phyloP scores from a whole-genome alignment of 2,888 invertebrate genomes.

The Eupeodes luniger region DNA sequence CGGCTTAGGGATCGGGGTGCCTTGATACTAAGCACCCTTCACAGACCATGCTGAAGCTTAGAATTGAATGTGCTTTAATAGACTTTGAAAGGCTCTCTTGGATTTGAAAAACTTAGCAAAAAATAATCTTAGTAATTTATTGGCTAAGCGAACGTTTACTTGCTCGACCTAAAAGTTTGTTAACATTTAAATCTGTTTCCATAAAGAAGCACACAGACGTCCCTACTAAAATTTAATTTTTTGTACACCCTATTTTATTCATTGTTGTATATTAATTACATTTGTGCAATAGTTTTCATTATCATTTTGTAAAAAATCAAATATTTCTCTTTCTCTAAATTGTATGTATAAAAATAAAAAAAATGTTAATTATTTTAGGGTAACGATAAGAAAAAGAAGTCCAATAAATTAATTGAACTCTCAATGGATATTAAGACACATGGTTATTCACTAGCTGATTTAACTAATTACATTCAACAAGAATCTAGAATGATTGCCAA shows the following conservation, averaged over 20 bases:
- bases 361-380: slow-evolving; percentile 79
- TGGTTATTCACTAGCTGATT: slow-evolving; percentile 89
- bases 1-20: too few species aligned
- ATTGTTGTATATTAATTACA: slow-evolving; percentile 23
- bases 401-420: slow-evolving; percentile 92
- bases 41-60: too few species aligned
- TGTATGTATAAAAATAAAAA: neutral
- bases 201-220: slow-evolving; percentile 34
- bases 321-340: neutral
- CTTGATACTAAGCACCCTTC: too few species aligned
- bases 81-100: too few species aligned
- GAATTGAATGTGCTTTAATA: too few species aligned
- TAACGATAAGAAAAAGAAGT: slow-evolving; percentile 90
- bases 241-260: neutral
- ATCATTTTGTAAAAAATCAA: slow-evolving; percentile 27
- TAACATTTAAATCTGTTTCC: neutral
- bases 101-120: too few species aligned
- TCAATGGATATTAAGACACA: slow-evolving; percentile 91
- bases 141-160: too few species aligned
- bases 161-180: neutral
- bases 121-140: too few species aligned
- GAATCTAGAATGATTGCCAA: slow-evolving; percentile 93
- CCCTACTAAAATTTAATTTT: slow-evolving; percentile 1
- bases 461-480: slow-evolving; percentile 91
- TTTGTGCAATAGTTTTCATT: slow-evolving; percentile 43